Percentiles rank a stretch among this genome's conserved stretches.
These are phyloP conservation scores for Andrena haemorrhoa DNA, from an alignment of 2,888 invertebrate genomes.

Conservation along the genomic window DNA sequence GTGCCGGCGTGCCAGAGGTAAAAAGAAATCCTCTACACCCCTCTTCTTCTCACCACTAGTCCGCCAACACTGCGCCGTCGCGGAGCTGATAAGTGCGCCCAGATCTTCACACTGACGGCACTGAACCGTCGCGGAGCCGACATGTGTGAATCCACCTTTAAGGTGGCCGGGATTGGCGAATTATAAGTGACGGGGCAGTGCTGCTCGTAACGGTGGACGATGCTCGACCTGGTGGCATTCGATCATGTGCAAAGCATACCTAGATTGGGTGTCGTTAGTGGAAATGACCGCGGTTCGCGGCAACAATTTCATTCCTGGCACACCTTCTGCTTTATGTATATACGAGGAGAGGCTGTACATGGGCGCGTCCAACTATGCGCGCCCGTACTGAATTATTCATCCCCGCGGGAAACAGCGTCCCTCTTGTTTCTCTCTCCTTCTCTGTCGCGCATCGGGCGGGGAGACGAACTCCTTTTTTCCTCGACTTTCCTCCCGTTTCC, in stretches of 20 bases:
- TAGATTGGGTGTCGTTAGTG: slow-evolving; percentile 50
- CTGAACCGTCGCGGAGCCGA: no score
- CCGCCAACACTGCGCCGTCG: no score
- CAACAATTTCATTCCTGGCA: slow-evolving; percentile 80
- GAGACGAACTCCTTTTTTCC: slow-evolving; percentile 15
- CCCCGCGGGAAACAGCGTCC: slow-evolving; percentile 72
- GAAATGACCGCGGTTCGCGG: slow-evolving; percentile 53
- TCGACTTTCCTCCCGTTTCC: slow-evolving; percentile 15
- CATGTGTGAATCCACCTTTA: no score
- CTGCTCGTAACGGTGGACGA: not conserved
- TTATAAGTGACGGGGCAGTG: no score
- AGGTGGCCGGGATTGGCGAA: no score
- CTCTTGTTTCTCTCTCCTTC: slow-evolving; percentile 58
- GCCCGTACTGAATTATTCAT: slow-evolving; percentile 81
- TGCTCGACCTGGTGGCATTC: slow-evolving; percentile 9
- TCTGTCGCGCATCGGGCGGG: slow-evolving; percentile 1
- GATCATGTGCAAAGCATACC: slow-evolving; percentile 9
- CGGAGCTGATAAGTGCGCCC: no score
- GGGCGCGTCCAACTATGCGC: slow-evolving; percentile 82
- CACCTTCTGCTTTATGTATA: slow-evolving; percentile 72
- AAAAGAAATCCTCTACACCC: no score
- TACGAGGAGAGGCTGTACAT: slow-evolving; percentile 74
- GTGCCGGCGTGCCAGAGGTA: no score
- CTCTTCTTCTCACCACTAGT: no score
- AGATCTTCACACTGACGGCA: no score